phyloP scores from a whole-genome alignment of 1,140 invertebrate genomes.

The Anthonomus grandis region DNA sequence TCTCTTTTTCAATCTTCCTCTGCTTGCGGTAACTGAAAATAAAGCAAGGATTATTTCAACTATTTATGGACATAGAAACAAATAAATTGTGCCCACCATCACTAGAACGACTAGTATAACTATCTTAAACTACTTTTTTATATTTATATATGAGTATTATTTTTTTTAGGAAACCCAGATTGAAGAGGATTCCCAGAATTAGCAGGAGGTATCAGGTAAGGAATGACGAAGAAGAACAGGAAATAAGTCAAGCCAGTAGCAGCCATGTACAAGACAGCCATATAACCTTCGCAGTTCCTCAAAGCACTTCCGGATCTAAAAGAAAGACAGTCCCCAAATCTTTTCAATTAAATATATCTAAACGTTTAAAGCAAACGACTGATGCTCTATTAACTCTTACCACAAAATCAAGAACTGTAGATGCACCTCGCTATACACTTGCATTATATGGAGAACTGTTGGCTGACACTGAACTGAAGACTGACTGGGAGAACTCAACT shows the following conservation, averaged over 20 bases:
- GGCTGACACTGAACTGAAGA: slow-evolving; percentile 5
- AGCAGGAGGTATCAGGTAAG: slow-evolving; percentile 3
- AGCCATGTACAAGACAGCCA: neutral
- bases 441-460: slow-evolving; percentile 14
- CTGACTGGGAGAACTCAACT: slow-evolving; percentile 16
- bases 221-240: slow-evolving; percentile 1
- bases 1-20: slow-evolving; percentile 19
- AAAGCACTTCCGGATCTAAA: too few relatives aligned
- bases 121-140: slow-evolving; percentile 8
- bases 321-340: slow-evolving; percentile 8
- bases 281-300: neutral
- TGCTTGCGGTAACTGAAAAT: too few relatives aligned
- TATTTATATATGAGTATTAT: neutral
- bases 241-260: slow-evolving; percentile 1
- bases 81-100: too few relatives aligned
- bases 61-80: too few relatives aligned
- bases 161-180: slow-evolving; percentile 1
- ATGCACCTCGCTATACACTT: slow-evolving; percentile 7
- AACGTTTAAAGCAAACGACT: slow-evolving; percentile 14
- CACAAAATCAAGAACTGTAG: slow-evolving; percentile 8
- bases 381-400: slow-evolving; percentile 13
- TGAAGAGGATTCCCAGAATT: neutral
- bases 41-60: too few relatives aligned
- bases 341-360: slow-evolving; percentile 7
- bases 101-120: too few relatives aligned